Evolutionary conservation across 2,888 invertebrate genomes (phyloP), one percentile per base, ranked within the genome.

Genomic region (Cantharis nigra): DNA sequence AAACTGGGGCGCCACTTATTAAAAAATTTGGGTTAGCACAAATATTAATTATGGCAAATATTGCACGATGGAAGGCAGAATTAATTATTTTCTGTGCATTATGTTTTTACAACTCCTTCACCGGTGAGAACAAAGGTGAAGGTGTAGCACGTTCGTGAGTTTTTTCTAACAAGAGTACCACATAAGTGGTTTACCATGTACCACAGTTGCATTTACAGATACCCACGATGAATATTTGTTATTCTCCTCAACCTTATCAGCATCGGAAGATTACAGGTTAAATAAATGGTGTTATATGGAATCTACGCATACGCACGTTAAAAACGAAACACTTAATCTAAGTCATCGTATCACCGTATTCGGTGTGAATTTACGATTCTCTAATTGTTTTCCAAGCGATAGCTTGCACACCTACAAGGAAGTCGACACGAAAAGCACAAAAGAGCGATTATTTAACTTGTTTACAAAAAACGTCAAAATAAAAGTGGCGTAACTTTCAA

Each of bases 101-200:
- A 75, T 63, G 73, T 78, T 78, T 75, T 78, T 76, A 70, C 74
- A 72, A 76, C 78, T 76, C 74, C 73, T 71, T 75, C 75, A 71
- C 71, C 73, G 77, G 79, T 77, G 63, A 72, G 79, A 70, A 77
- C 79, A 79, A 79, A 78, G 76, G 49, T 26, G 67, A 76, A 74
- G 78, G 76, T 75, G 72, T 70, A 76, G 79, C 76, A 72, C 74
- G 78, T 81, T 76, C 74, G 74, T 76, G 74, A 18, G 72, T 76
- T 78, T 75, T 77, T 76, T 75, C 80, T 76, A 75, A 77, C 78
- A 74, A 74, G 72, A 75, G 74, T 79, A 79, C 65, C 77, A 75
- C 63, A 72, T 79, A 82, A 82, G 82, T 82, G 82, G 80, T 80
- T 82, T 82, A 80, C 82, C 82, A 81, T 82, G 82, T 82, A 81